A percentile compares a stretch with the other conserved stretches of the same genome.
Conservation (phyloP, 2,113 vertebrate genomes). For the Nestor notabilis region DNA sequence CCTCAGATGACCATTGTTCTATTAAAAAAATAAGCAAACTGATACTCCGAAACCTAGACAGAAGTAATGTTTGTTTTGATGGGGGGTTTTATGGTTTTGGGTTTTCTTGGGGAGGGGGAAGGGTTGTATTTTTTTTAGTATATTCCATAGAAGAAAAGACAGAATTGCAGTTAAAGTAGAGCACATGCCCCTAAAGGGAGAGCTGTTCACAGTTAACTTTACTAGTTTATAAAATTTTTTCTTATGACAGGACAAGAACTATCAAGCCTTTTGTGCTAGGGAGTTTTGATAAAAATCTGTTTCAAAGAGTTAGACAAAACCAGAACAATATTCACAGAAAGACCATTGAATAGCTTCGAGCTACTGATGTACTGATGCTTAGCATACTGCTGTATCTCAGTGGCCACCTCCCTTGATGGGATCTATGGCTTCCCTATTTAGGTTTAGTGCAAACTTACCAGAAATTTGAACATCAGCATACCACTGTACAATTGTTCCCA, state of each 20-base stretch:
- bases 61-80: background rate
- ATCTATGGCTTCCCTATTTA: background rate
- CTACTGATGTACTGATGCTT: background rate
- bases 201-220: background rate
- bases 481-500: background rate
- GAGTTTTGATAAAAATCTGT: background rate
- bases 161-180: background rate
- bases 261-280: background rate
- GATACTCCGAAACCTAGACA: background rate
- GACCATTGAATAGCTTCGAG: background rate
- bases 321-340: background rate
- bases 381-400: background rate
- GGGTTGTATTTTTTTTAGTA: background rate
- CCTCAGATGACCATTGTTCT: background rate
- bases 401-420: fast-evolving
- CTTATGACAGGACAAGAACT: background rate
- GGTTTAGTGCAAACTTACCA: background rate
- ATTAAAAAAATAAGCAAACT: background rate
- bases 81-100: fast-evolving
- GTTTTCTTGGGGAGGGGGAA: no score
- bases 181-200: background rate
- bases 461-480: background rate
- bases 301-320: background rate
- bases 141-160: background rate
- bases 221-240: background rate